Evolutionary conservation across 2,888 invertebrate genomes (phyloP), one percentile per base, ranked within the genome.

Genomic region (Isotomurus palustris): DNA sequence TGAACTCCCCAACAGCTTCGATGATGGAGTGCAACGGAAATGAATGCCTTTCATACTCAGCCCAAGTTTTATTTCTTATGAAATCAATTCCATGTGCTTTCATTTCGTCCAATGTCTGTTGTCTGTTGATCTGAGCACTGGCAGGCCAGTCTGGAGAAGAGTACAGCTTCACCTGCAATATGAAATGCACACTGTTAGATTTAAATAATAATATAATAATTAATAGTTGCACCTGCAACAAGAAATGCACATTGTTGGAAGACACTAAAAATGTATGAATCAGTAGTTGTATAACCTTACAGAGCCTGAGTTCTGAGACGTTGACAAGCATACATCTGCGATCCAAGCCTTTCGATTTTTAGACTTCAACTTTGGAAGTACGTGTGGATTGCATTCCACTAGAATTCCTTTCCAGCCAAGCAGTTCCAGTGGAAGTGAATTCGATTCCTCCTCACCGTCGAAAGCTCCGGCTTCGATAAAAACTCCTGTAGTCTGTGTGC

Each of bases 301-400:
- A 3, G 22, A n/a, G 21, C 35, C n/a, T 4, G 49, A 24, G 3
- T 17, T 32, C 3, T 49, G 14, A 19, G 49, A 21, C 4, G 27
- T 5, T 3, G 49, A 29, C 3, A 49, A n/a, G 22, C 49, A 49
- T 14, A 49, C 49, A 21, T 32, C 12, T 4, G 49, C 49, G 21
- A 49, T 49, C 49, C 49, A 49, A 8, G 49, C 49, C n/a, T 35
- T 49, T 3, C 49, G 49, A 35, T 49, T 49, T 35, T 49, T 49
- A 3, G 32, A 3, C 35, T 17, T 5, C 3, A 49, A 24, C n/a
- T 49, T 49, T 4, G 49, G 49, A 10, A 49, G 27, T 5, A 35
- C 14, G 10, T 35, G n/a, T 3, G 49, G 49, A 21, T 49, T 49
- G 49, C 49, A 49, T 49, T 49, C 49, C 12, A 49, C 35, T 17